A percentile compares a stretch with the other conserved stretches of the same genome.
Evolutionary conservation across 37 sponge, comb jelly and placozoan genomes (phyloP).

Genomic region (Theonella swinhoei): DNA sequence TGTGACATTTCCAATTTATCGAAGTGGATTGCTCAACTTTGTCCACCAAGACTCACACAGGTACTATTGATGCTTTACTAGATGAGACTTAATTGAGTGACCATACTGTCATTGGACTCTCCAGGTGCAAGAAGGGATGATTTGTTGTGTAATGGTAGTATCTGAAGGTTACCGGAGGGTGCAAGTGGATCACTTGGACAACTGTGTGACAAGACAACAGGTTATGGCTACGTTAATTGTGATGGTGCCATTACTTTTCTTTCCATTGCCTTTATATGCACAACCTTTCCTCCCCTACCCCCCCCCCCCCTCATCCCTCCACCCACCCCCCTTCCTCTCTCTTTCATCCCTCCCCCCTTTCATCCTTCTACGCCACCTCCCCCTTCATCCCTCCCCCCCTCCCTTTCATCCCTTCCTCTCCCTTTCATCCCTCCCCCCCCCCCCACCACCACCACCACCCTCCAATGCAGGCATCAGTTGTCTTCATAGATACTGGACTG

Average conservation of each 20-base stretch:
- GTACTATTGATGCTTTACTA: background rate
- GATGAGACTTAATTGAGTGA: background rate
- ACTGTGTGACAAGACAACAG: background rate
- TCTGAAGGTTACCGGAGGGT: background rate
- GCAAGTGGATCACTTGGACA: background rate
- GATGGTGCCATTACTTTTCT: too few species aligned
- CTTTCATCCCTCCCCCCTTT: too few species aligned
- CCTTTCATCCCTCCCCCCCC: too few species aligned
- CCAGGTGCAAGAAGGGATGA: background rate
- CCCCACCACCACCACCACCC: too few species aligned
- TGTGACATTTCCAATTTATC: constrained; percentile 26
- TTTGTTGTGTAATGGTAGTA: background rate
- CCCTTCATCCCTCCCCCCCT: too few species aligned
- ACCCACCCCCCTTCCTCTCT: too few species aligned
- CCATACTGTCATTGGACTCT: background rate
- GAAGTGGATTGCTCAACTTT: background rate
- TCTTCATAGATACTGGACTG: background rate
- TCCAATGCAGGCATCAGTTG: background rate
- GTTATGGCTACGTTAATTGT: too few species aligned
- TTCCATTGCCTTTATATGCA: too few species aligned
- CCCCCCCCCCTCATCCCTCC: too few species aligned
- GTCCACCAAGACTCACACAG: background rate
- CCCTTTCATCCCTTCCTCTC: too few species aligned
- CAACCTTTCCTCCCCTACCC: too few species aligned
- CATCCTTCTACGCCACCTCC: too few species aligned